These are phyloP conservation scores for Oscheius sp. DNA, from an alignment of 2,888 invertebrate species.

Conservation along the genomic window DNA sequence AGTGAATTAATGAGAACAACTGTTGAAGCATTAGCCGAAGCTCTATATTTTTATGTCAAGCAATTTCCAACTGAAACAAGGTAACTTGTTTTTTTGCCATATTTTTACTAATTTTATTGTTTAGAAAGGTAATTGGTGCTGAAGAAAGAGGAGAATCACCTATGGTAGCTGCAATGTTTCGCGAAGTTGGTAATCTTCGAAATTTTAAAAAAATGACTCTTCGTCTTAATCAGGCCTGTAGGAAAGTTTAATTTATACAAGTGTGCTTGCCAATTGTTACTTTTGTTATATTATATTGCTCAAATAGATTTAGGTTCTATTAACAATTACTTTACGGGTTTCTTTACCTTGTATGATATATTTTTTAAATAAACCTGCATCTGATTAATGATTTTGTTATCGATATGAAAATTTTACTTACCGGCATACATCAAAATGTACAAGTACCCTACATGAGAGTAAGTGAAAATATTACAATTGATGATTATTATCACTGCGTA, in stretches of 20 bases:
- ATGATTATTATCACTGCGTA: neutral
- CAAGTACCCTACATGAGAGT: no score
- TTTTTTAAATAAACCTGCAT: no score
- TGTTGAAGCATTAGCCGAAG: slow-evolving; percentile 50
- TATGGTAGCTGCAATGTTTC: slow-evolving; percentile 49
- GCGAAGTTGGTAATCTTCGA: slow-evolving; percentile 49
- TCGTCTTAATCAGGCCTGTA: slow-evolving; percentile 44
- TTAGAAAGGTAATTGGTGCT: slow-evolving; percentile 38
- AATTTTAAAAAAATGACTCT: slow-evolving; percentile 53
- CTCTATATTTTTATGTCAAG: slow-evolving; percentile 48
- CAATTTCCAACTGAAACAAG: slow-evolving; percentile 51
- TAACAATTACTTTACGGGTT: no score
- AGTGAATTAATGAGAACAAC: slow-evolving; percentile 47
- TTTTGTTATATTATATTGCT: no score
- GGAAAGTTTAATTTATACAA: slow-evolving; percentile 25
- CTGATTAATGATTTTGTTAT: no score
- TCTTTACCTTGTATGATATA: no score
- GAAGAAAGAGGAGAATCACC: slow-evolving; percentile 40
- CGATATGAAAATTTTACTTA: no score
- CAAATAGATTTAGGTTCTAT: no score
- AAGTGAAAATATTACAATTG: neutral
- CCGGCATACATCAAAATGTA: no score
- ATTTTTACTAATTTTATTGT: neutral
- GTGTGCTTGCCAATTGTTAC: no score
- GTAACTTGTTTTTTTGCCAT: slow-evolving; percentile 32